Conservation (phyloP, 2,888 invertebrate genomes). For the Pharmacophagus antenor region DNA sequence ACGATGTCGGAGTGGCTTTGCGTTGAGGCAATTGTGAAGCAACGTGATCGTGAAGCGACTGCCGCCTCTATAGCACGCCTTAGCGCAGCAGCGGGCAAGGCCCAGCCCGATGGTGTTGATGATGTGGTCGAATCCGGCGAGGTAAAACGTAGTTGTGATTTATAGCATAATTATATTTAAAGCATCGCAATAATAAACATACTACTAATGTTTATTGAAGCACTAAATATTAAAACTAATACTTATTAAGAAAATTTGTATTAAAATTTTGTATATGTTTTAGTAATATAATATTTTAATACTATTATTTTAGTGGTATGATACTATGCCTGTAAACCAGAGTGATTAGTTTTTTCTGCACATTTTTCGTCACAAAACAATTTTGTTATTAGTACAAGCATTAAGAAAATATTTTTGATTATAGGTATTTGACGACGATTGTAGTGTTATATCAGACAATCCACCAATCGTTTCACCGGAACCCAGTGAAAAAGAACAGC, state of each 20-base stretch:
- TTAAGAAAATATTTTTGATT: neutral
- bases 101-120: conserved; percentile 56
- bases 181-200: no score
- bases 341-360: no score
- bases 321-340: no score
- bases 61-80: conserved; percentile 92
- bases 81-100: conserved; percentile 85
- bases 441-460: conserved; percentile 79
- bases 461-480: conserved; percentile 76
- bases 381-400: no score
- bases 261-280: no score
- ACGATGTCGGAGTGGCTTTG: conserved; percentile 98
- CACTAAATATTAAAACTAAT: no score
- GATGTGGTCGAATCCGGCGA: conserved; percentile 55
- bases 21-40: conserved; percentile 94
- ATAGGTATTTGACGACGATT: conserved; percentile 81
- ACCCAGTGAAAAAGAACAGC: conserved; percentile 71
- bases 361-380: no score
- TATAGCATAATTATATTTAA: no score
- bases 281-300: no score
- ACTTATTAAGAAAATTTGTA: no score
- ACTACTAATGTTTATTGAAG: no score
- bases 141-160: conserved; percentile 40
- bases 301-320: no score
- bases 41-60: conserved; percentile 90